Evolutionary conservation across 2,113 vertebrate genomes (phyloP).

Genomic region (Dicentrarchus labrax): DNA sequence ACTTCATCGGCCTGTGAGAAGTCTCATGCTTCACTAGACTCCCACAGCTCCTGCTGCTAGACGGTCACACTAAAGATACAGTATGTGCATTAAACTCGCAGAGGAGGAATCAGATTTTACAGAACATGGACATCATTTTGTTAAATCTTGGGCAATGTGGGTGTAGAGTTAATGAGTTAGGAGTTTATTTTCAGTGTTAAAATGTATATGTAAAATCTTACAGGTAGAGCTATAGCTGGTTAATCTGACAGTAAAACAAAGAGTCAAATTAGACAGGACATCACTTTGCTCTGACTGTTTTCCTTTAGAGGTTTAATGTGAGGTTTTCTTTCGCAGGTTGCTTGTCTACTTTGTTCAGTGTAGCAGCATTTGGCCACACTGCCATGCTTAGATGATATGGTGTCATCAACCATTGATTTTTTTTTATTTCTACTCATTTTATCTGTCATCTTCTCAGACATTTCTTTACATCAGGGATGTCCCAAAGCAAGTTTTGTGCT

Average conservation of each 20-base stretch:
- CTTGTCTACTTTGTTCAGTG: conserved; percentile 8
- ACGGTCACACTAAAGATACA: background rate
- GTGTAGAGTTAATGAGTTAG: background rate
- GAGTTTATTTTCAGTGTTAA: background rate
- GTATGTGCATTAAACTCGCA: background rate
- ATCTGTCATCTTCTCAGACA: conserved; percentile 11
- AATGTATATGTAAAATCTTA: background rate
- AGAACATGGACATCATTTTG: background rate
- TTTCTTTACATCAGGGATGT: background rate
- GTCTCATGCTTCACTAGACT: conserved; percentile 16
- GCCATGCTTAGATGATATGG: background rate
- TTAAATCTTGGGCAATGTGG: background rate
- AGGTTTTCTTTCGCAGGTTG: background rate
- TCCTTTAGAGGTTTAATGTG: background rate
- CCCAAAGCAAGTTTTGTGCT: background rate
- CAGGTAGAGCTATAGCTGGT: background rate
- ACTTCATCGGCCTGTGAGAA: conserved; percentile 34
- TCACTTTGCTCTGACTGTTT: background rate
- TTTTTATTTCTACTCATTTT: background rate
- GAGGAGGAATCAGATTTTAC: background rate
- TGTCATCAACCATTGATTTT: background rate
- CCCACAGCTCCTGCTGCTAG: conserved; percentile 14
- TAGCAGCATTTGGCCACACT: conserved; percentile 9
- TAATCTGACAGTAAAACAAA: background rate
- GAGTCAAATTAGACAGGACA: background rate